phyloP scores from a whole-genome alignment of 2,888 invertebrate species.

The Megastigmus dorsalis region DNA sequence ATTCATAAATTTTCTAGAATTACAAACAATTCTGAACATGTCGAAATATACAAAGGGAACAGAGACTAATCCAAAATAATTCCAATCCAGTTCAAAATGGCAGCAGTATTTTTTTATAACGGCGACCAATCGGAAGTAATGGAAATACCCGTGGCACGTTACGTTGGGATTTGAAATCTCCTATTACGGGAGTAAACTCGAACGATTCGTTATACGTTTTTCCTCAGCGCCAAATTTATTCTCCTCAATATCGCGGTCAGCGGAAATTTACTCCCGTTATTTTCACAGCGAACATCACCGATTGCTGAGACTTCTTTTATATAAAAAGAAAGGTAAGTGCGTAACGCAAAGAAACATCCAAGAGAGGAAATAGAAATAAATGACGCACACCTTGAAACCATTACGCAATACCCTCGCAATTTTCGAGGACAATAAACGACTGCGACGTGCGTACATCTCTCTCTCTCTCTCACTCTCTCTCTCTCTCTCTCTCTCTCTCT shows the following conservation, averaged over 20 bases:
- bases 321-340: not conserved
- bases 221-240: not conserved
- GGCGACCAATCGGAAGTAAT: too few relatives aligned
- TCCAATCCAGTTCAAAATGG: not conserved
- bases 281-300: too few relatives aligned
- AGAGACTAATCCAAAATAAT: not conserved
- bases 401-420: not conserved
- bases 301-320: not conserved
- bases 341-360: not conserved
- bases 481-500: too few relatives aligned
- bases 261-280: not conserved
- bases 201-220: not conserved
- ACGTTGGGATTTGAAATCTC: too few relatives aligned
- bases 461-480: too few relatives aligned
- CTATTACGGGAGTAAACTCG: too few relatives aligned
- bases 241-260: not conserved
- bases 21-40: too few relatives aligned
- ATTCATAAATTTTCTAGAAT: too few relatives aligned
- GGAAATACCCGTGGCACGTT: too few relatives aligned
- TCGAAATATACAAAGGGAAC: too few relatives aligned
- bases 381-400: not conserved
- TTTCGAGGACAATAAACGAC: slow-evolving; percentile 2
- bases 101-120: too few relatives aligned
- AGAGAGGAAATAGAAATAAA: not conserved
- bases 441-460: not conserved